phyloP scores from a whole-genome alignment of 2,797 vertebrate species.

The Phoeniculus purpureus region DNA sequence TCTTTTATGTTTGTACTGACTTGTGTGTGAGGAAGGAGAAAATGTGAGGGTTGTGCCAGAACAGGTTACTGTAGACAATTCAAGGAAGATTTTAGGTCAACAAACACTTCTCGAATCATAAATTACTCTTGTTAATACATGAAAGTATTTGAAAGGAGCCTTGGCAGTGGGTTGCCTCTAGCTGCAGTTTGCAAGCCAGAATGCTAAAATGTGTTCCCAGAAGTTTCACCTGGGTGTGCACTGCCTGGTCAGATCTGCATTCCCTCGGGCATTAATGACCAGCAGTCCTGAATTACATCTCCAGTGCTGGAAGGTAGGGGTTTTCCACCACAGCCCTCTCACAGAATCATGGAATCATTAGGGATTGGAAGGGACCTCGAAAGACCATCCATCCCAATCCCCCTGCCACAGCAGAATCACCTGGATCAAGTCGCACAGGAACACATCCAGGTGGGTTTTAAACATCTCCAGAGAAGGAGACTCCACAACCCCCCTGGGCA shows the following conservation, averaged over 20 bases:
- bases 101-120: constrained; percentile 26
- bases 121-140: constrained; percentile 31
- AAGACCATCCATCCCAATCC: too few relatives aligned
- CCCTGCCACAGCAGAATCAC: too few relatives aligned
- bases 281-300: not conserved
- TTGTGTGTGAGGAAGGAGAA: constrained; percentile 8
- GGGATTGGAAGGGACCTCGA: too few relatives aligned
- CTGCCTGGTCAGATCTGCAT: not conserved
- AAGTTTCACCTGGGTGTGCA: not conserved
- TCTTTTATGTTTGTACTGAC: constrained; percentile 34
- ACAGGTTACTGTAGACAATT: constrained; percentile 25
- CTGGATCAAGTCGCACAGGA: too few relatives aligned
- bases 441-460: too few relatives aligned
- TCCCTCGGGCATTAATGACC: not conserved
- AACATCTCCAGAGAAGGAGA: too few relatives aligned
- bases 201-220: not conserved
- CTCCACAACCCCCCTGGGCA: too few relatives aligned
- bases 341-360: too few relatives aligned
- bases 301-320: not conserved
- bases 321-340: not conserved
- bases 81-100: constrained; percentile 31
- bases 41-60: constrained; percentile 19
- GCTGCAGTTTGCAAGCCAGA: not conserved
- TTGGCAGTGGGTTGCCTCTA: not conserved
- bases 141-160: constrained; percentile 27